A percentile compares a stretch with the other conserved stretches of the same genome.
These are phyloP conservation scores for Loripinus fragilis DNA, from an alignment of 2,888 invertebrate species.

Conservation along the genomic window DNA sequence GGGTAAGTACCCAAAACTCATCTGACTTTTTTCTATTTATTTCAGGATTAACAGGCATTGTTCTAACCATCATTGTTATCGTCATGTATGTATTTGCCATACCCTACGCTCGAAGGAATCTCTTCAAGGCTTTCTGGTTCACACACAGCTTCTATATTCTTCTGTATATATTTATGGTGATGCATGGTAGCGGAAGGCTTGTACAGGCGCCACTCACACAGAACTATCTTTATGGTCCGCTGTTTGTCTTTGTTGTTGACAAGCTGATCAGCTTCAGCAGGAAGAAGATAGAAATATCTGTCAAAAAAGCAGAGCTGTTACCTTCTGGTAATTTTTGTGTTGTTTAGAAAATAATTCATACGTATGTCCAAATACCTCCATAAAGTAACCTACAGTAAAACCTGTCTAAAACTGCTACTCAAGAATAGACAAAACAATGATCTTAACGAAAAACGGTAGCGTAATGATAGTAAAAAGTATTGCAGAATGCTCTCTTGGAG, in stretches of 20 bases:
- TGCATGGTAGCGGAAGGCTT: conserved; percentile 86
- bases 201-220: conserved; percentile 86
- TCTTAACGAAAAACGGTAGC: too few species aligned
- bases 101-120: conserved; percentile 85
- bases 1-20: too few species aligned
- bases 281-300: conserved; percentile 86
- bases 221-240: conserved; percentile 86
- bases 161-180: conserved; percentile 86
- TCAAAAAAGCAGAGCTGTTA: conserved; percentile 85
- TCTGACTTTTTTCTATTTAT: conserved; percentile 8
- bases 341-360: too few species aligned
- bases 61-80: conserved; percentile 84
- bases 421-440: too few species aligned
- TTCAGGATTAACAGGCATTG: conserved; percentile 86
- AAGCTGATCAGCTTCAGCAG: conserved; percentile 85
- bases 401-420: too few species aligned
- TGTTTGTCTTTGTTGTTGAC: conserved; percentile 86
- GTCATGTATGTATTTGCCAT: conserved; percentile 86
- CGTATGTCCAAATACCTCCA: too few species aligned
- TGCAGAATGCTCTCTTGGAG: too few species aligned
- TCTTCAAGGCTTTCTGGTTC: conserved; percentile 87
- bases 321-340: conserved; percentile 87
- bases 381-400: too few species aligned
- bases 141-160: conserved; percentile 86
- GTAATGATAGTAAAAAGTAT: too few species aligned